phyloP scores from a whole-genome alignment of 2,888 invertebrate genomes.

The Artemia sp. region DNA sequence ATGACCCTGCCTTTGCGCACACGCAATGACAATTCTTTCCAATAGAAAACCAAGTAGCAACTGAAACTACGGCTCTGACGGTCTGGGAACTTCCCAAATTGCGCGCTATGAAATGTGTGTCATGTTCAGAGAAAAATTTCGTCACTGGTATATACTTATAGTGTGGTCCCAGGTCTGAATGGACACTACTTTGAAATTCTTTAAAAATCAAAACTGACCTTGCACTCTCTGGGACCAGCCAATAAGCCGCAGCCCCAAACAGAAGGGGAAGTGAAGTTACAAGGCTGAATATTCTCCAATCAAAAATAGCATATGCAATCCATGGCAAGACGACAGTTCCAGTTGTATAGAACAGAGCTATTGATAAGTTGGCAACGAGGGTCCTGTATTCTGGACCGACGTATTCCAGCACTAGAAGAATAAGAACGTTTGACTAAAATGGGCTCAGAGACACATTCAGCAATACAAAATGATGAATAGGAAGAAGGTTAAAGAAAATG shows the following conservation, averaged over 20 bases:
- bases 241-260: conserved; percentile 51
- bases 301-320: conserved; percentile 59
- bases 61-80: no score
- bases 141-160: no score
- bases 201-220: conserved; percentile 36
- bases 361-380: conserved; percentile 78
- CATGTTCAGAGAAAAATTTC: no score
- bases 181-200: no score
- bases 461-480: no score
- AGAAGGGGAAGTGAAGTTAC: conserved; percentile 59
- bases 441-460: no score
- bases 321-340: conserved; percentile 63
- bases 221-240: conserved; percentile 66
- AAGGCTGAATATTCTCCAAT: conserved; percentile 62
- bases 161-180: no score
- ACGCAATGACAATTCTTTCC: no score
- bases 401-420: conserved; percentile 56
- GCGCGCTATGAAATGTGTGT: no score
- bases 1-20: no score
- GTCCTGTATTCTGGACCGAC: conserved; percentile 78
- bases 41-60: no score
- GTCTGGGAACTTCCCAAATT: no score
- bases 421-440: background rate
- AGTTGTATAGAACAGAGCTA: conserved; percentile 67
- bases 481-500: background rate